A percentile compares a stretch with the other conserved stretches of the same genome.
phyloP scores from a whole-genome alignment of 2,113 vertebrate species.

The Labeo rohita region DNA sequence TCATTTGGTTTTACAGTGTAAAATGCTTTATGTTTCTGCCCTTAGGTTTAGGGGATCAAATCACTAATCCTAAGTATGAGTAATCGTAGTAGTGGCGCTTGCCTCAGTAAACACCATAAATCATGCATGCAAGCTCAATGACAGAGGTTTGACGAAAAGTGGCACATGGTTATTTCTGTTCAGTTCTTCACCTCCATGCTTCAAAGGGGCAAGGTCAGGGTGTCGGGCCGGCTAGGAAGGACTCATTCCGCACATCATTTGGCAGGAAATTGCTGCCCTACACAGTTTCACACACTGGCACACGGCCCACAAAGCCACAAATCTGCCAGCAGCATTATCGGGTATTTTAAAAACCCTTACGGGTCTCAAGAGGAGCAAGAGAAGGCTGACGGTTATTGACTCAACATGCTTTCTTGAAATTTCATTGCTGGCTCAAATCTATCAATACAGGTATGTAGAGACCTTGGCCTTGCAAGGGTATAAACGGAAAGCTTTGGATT shows the following conservation, averaged over 20 bases:
- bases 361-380: constrained; percentile 46
- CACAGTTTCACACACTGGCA: constrained; percentile 52
- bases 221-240: constrained; percentile 27
- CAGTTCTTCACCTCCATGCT: constrained; percentile 16
- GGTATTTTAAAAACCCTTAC: constrained; percentile 58
- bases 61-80: neutral
- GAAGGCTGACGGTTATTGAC: constrained; percentile 47
- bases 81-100: neutral
- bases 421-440: constrained; percentile 37
- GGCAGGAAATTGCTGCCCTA: constrained; percentile 59
- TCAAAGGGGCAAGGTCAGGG: constrained; percentile 53
- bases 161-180: constrained; percentile 40
- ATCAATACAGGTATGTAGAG: constrained; percentile 69
- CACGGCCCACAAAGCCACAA: constrained; percentile 47
- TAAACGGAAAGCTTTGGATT: constrained; percentile 42
- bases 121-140: neutral
- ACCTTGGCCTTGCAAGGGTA: constrained; percentile 59
- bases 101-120: constrained; percentile 9
- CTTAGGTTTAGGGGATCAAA: constrained; percentile 2
- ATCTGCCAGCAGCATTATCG: constrained; percentile 50
- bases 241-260: constrained; percentile 57
- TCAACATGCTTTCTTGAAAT: constrained; percentile 54
- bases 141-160: constrained; percentile 19
- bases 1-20: neutral
- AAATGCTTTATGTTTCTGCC: constrained; percentile 10